Evolutionary conservation across 2,797 vertebrate genomes (phyloP).

Genomic region (Pseudocheirus occidentalis): DNA sequence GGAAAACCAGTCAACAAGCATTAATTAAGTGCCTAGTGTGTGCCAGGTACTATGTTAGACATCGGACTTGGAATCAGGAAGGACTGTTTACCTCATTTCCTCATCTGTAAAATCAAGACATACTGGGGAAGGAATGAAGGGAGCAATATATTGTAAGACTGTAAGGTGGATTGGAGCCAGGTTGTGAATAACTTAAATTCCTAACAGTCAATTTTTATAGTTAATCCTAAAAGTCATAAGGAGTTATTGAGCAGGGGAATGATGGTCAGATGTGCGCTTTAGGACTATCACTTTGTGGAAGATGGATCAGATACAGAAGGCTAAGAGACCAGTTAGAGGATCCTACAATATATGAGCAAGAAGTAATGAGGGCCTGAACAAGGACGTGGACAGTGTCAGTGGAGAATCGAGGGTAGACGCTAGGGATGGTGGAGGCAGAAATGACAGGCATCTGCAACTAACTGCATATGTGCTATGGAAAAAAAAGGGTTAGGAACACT

Average conservation of each 20-base stretch:
- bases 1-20: not conserved
- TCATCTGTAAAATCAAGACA: not conserved
- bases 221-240: not conserved
- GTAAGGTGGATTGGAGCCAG: not conserved
- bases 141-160: not conserved
- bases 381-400: not conserved
- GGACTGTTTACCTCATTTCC: not conserved
- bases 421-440: not conserved
- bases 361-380: not conserved
- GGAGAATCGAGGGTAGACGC: not conserved
- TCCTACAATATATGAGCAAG: not conserved
- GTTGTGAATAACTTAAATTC: not conserved
- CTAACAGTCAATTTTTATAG: not conserved
- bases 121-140: not conserved
- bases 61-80: not conserved
- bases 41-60: not conserved
- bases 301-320: not conserved
- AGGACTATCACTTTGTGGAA: not conserved
- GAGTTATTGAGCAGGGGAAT: not conserved
- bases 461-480: not conserved
- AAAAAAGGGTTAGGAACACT: not conserved
- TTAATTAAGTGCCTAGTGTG: not conserved
- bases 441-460: not conserved
- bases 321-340: not conserved
- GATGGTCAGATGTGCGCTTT: not conserved